Conservation (phyloP, 2,797 vertebrate genomes). For the Tamandua tetradactyla region DNA sequence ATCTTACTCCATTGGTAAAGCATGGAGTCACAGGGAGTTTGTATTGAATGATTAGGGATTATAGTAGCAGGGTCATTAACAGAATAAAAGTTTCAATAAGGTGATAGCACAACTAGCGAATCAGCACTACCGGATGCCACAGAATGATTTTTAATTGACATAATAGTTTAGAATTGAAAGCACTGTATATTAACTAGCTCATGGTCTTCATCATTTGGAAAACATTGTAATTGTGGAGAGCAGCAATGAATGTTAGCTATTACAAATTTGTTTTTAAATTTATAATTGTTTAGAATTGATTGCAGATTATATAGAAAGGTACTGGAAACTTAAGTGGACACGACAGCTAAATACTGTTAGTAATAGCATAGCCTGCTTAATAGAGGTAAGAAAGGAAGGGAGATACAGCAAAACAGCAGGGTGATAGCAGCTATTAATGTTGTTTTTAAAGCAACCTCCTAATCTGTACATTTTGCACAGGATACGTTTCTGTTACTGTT, state of each 20-base stretch:
- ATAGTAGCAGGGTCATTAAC: slow-evolving; percentile 59
- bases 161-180: slow-evolving; percentile 63
- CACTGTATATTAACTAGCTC: slow-evolving; percentile 28
- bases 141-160: slow-evolving; percentile 65
- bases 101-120: slow-evolving; percentile 69
- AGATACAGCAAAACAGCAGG: neutral
- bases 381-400: neutral
- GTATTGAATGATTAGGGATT: slow-evolving; percentile 58
- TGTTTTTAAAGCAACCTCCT: neutral
- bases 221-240: slow-evolving; percentile 57
- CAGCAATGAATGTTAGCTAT: slow-evolving; percentile 62
- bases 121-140: slow-evolving; percentile 54
- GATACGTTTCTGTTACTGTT: neutral
- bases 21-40: slow-evolving; percentile 42
- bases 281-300: slow-evolving; percentile 68
- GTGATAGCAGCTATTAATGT: neutral
- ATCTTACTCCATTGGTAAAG: neutral
- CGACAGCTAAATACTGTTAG: neutral
- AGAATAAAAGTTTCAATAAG: slow-evolving; percentile 70
- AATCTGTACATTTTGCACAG: neutral
- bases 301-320: slow-evolving; percentile 50
- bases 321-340: slow-evolving; percentile 3
- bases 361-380: neutral
- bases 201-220: slow-evolving; percentile 61
- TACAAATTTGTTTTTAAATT: slow-evolving; percentile 65